Evolutionary conservation across 1,140 invertebrate genomes (phyloP).

Genomic region (Macrobrachium rosenbergii): DNA sequence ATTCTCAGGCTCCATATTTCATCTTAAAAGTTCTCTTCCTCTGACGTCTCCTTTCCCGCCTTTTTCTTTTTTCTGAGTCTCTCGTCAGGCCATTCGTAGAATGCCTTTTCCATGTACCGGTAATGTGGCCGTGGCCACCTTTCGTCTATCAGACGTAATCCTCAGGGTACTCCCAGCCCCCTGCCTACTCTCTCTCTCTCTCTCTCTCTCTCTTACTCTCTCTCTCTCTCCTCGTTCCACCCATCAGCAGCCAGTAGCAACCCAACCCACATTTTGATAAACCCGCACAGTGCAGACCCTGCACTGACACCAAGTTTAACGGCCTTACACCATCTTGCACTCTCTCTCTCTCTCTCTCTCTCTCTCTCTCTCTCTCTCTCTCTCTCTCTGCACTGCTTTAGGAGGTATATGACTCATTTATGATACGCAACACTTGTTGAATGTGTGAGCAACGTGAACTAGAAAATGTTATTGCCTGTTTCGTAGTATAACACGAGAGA

Average conservation of each 20-base stretch:
- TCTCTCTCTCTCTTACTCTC: constrained; percentile 5
- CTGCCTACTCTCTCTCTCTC: background rate
- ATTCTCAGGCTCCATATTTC: background rate
- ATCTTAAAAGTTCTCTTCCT: background rate
- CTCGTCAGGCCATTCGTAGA: background rate
- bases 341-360: constrained; percentile 26
- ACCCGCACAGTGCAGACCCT: too few relatives aligned
- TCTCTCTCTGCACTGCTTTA: background rate
- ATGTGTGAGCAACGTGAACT: too few relatives aligned
- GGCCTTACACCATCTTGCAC: background rate
- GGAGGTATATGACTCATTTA: too few relatives aligned
- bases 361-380: constrained; percentile 1
- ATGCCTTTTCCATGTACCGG: too few relatives aligned
- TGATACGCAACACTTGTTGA: too few relatives aligned
- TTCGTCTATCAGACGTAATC: background rate
- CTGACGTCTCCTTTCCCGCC: background rate
- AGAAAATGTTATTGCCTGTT: too few relatives aligned
- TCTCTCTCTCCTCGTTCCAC: background rate
- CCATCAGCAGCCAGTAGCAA: too few relatives aligned
- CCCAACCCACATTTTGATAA: too few relatives aligned
- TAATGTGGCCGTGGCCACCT: too few relatives aligned
- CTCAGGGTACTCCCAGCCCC: background rate
- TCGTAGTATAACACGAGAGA: background rate
- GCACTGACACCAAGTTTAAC: background rate
- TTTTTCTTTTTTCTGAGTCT: too few relatives aligned